Base-by-base conservation (phyloP, 2,797 vertebrate species). In the Parotocinclus haroldoi region DNA sequence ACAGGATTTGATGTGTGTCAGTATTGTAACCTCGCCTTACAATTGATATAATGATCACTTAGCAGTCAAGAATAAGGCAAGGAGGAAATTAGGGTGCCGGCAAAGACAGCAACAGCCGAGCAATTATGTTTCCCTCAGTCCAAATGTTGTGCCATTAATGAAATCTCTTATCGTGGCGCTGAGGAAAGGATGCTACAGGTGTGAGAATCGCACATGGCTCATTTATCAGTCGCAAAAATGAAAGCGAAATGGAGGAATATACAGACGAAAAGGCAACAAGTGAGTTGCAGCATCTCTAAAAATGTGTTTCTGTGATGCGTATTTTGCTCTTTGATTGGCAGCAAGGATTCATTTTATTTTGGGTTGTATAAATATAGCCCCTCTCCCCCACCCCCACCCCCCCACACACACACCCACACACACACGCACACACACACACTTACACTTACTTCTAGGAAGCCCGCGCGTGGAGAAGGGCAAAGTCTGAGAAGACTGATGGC, bases 41-140 rank as follows among this genome's bases (percentile, higher is more conserved):
- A 27, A 84, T 88, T 89, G 88, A 91, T 88, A 87, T 89, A 87
- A 91, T 89, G 88, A 89, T 90, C 88, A 90, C 87, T 91, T 91
- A 89, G 88, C 87, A 88, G 88, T 89, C 85, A 85, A 89, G 89
- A 89, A 86, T 89, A 89, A 88, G 82, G 88, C 76, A 79, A 87
- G 83, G 85, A 88, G 76, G 88, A 88, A 88, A 89, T 88, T 85
- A 89, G 87, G 88, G 85, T 86, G 83, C 85, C 84, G 82, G 85
- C 84, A 68, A 80, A 76, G 73, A 86, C 72, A 76, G 88, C 86
- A 90, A 89, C 87, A 86, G 86, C 82, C 85, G 85, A 85, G 88
- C 89, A 89, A 90, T 90, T 90, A 90, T 84, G 88, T 88, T 90
- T 87, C 83, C 87, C 88, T 88, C 85, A 87, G 87, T 83, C 85